These are phyloP conservation scores for Squalus acanthias DNA, from an alignment of 2,797 vertebrate species.

Conservation along the genomic window DNA sequence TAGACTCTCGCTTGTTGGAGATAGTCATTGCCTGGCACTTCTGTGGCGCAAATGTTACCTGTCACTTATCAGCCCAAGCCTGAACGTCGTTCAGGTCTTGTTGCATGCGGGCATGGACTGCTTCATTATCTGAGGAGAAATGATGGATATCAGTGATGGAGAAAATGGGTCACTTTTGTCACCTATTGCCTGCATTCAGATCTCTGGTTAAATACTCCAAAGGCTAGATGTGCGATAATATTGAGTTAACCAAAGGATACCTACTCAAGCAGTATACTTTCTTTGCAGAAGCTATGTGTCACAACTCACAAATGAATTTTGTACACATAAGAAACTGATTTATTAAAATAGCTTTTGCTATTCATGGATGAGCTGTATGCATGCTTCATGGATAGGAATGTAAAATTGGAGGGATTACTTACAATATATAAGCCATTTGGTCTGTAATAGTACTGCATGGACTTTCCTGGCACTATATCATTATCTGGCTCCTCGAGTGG, in stretches of 20 bases:
- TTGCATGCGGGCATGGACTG: too few species aligned
- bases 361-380: neutral
- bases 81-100: too few species aligned
- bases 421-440: neutral
- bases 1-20: too few species aligned
- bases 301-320: neutral
- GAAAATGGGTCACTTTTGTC: neutral
- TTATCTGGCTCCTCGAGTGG: neutral
- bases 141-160: neutral
- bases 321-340: neutral
- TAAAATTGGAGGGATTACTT: neutral
- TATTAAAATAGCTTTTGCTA: neutral
- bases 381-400: neutral
- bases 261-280: neutral
- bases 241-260: neutral
- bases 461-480: neutral
- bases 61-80: too few species aligned
- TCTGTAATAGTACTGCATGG: neutral
- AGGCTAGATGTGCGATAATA: neutral
- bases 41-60: too few species aligned
- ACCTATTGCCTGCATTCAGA: neutral
- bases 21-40: too few species aligned
- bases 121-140: neutral
- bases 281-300: neutral
- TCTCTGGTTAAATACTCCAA: neutral